Percentiles rank a stretch among this genome's conserved stretches.
phyloP scores from a whole-genome alignment of 2,797 vertebrate genomes.

The Columba guinea region DNA sequence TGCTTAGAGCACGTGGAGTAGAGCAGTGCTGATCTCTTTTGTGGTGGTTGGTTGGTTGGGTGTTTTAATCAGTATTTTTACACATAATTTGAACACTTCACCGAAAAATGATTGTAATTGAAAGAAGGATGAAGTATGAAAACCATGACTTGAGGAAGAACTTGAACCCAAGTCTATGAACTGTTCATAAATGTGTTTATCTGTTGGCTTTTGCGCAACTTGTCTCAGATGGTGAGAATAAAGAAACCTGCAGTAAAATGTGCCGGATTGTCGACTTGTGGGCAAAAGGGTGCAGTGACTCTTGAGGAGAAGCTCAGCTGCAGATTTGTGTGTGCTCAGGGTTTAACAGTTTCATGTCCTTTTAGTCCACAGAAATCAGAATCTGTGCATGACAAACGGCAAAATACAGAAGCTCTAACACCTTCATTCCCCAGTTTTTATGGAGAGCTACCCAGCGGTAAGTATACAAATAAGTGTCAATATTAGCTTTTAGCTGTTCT shows the following conservation, averaged over 20 bases:
- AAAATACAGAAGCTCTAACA: slow-evolving; percentile 31
- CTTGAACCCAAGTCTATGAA: background rate
- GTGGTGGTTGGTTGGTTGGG: too few relatives aligned
- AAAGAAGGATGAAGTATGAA: background rate
- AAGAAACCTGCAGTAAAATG: background rate
- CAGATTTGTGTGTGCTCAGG: background rate
- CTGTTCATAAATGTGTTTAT: background rate
- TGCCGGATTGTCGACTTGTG: background rate
- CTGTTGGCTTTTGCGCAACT: background rate
- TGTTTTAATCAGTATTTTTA: background rate
- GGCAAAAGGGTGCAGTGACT: background rate
- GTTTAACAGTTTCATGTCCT: background rate
- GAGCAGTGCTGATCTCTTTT: too few relatives aligned
- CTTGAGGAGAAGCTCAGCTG: background rate
- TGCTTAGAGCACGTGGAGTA: background rate
- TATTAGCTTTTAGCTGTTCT: background rate
- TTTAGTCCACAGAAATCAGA: slow-evolving; percentile 72
- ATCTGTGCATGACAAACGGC: slow-evolving; percentile 53
- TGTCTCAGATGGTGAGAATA: background rate
- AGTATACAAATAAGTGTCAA: background rate
- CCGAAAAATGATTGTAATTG: background rate
- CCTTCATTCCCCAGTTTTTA: slow-evolving; percentile 33
- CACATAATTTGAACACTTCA: background rate
- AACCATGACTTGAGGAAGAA: background rate
- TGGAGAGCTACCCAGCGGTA: slow-evolving; percentile 66